Evolutionary conservation across 2,113 vertebrate genomes (phyloP).

Genomic region (Tachuris rubrigastra): DNA sequence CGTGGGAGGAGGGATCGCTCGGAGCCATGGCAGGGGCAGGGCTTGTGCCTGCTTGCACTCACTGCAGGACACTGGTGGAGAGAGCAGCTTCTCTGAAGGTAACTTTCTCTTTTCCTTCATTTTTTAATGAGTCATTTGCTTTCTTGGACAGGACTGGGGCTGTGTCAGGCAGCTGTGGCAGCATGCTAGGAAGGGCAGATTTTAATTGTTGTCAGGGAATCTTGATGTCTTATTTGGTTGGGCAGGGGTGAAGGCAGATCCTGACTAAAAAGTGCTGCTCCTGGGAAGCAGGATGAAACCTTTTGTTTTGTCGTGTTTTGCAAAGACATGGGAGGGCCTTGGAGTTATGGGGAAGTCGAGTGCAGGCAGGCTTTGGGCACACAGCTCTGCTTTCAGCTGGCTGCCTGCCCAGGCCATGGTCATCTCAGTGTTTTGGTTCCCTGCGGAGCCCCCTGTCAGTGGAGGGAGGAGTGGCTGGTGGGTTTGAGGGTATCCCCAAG

Average conservation of each 20-base stretch:
- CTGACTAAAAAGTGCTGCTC: neutral
- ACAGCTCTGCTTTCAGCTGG: neutral
- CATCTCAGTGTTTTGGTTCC: neutral
- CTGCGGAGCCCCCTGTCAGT: neutral
- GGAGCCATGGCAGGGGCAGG: neutral
- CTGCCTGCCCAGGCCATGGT: fast-evolving
- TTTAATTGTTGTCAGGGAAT: fast-evolving
- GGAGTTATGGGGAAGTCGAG: fast-evolving
- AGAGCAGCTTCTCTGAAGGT: neutral
- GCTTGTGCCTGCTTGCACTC: neutral
- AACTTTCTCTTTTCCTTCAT: neutral
- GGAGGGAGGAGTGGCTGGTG: neutral
- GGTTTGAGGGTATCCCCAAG: neutral
- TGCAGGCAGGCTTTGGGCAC: fast-evolving
- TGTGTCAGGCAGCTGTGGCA: fast-evolving
- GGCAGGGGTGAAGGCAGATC: neutral
- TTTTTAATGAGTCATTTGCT: neutral
- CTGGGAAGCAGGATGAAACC: neutral
- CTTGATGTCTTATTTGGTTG: neutral
- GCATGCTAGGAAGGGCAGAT: neutral
- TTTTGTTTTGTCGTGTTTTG: neutral
- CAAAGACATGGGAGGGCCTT: fast-evolving
- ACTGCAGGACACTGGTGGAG: neutral
- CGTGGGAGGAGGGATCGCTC: neutral
- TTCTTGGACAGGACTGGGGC: neutral